These are phyloP conservation scores for Spizella passerina DNA, from an alignment of 2,797 vertebrate genomes.

Conservation along the genomic window DNA sequence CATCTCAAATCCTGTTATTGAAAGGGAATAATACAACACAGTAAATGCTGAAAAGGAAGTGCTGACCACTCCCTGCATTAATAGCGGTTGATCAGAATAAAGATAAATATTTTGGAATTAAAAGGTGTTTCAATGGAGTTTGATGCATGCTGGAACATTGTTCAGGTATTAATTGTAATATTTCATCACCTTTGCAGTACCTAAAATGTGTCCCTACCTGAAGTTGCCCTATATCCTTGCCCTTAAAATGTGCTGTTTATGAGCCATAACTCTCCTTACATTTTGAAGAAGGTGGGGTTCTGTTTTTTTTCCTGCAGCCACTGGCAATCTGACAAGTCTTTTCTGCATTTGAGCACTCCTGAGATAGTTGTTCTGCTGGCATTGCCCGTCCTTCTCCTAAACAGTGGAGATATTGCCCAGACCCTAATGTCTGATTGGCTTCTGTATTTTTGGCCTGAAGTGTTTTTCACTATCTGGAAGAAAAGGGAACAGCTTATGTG, in stretches of 20 bases:
- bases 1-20: neutral
- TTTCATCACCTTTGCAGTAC: neutral
- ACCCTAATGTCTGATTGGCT: neutral
- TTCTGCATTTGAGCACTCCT: neutral
- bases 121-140: neutral
- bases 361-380: neutral
- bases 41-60: neutral
- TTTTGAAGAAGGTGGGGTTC: neutral
- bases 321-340: neutral
- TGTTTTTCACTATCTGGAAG: neutral
- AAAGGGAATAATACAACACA: neutral
- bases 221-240: neutral
- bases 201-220: neutral
- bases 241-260: neutral
- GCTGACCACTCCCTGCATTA: neutral
- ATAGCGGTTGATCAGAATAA: neutral
- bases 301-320: neutral
- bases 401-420: neutral
- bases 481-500: neutral
- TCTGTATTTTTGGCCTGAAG: neutral
- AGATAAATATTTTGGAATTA: neutral
- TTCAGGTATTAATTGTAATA: neutral
- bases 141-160: neutral
- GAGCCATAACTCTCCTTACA: neutral
- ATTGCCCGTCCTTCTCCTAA: neutral